These are phyloP conservation scores for Acutogordius australiensis DNA, from an alignment of 2,888 invertebrate species.

Conservation along the genomic window DNA sequence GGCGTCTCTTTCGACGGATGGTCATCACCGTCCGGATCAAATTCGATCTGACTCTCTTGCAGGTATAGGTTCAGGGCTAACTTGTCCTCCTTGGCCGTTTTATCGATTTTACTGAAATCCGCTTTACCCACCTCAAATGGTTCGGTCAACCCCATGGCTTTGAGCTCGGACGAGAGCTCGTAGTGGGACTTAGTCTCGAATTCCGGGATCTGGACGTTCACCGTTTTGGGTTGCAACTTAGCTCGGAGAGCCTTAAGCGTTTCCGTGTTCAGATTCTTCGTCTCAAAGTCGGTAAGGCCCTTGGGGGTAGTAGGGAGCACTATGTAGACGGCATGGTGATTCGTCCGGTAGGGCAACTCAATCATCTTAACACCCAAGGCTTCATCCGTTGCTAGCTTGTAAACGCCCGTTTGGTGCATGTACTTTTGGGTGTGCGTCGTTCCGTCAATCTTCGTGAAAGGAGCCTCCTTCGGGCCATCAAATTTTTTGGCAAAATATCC, in stretches of 20 bases:
- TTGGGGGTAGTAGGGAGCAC: not conserved
- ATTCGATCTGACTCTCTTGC: not conserved
- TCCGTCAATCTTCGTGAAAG: too few species aligned
- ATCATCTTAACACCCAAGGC: not conserved
- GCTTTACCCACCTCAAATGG: not conserved
- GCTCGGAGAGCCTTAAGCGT: not conserved
- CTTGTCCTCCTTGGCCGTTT: not conserved
- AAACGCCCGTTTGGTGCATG: not conserved
- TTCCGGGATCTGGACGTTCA: not conserved
- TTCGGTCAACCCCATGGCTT: not conserved
- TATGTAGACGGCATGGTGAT: not conserved
- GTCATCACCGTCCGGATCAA: not conserved
- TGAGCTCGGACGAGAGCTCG: not conserved
- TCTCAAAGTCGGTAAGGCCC: not conserved
- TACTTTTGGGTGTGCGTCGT: not conserved
- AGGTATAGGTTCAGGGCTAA: not conserved
- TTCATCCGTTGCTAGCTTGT: not conserved
- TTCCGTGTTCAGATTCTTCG: not conserved
- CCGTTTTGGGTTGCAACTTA: not conserved
- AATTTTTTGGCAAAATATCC: too few species aligned
- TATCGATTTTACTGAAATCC: not conserved
- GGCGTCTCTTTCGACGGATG: not conserved
- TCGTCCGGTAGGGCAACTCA: not conserved
- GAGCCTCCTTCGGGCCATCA: too few species aligned
- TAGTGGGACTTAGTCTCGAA: not conserved